A percentile compares a stretch with the other conserved stretches of the same genome.
These are phyloP conservation scores for Pollenia amentaria DNA, from an alignment of 2,888 invertebrate species.

Conservation along the genomic window DNA sequence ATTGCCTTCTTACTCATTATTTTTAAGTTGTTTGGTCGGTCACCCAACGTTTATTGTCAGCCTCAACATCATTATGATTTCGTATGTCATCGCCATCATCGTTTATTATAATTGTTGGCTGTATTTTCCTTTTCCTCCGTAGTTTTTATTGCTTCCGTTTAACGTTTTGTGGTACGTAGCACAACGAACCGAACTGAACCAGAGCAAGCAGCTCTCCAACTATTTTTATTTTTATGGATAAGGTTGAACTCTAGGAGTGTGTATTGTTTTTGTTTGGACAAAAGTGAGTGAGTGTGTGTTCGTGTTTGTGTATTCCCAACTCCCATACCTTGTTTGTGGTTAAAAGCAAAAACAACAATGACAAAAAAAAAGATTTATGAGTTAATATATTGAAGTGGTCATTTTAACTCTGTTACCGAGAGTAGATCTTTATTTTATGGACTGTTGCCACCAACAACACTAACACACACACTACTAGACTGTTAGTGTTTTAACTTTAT, in stretches of 20 bases:
- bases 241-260: constrained; percentile 24
- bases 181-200: constrained; percentile 16
- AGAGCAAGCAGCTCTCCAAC: constrained; percentile 42
- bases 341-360: constrained; percentile 36
- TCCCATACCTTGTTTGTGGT: constrained; percentile 62
- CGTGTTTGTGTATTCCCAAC: constrained; percentile 20
- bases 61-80: constrained; percentile 33
- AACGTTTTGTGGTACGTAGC: constrained; percentile 57
- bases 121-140: constrained; percentile 50
- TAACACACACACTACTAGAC: background rate
- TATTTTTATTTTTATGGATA: constrained; percentile 48
- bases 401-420: constrained; percentile 56
- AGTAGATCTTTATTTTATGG: constrained; percentile 68
- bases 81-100: constrained; percentile 43
- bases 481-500: constrained; percentile 11
- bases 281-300: background rate
- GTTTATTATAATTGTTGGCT: constrained; percentile 51
- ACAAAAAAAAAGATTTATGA: constrained; percentile 70
- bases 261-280: constrained; percentile 38
- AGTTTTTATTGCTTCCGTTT: constrained; percentile 72
- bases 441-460: constrained; percentile 32
- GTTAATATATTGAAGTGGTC: constrained; percentile 72
- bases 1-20: constrained; percentile 26
- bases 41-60: constrained; percentile 45
- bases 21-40: constrained; percentile 31